Base-by-base conservation (phyloP, 2,797 vertebrate genomes). In the Echeneis naucrates region DNA sequence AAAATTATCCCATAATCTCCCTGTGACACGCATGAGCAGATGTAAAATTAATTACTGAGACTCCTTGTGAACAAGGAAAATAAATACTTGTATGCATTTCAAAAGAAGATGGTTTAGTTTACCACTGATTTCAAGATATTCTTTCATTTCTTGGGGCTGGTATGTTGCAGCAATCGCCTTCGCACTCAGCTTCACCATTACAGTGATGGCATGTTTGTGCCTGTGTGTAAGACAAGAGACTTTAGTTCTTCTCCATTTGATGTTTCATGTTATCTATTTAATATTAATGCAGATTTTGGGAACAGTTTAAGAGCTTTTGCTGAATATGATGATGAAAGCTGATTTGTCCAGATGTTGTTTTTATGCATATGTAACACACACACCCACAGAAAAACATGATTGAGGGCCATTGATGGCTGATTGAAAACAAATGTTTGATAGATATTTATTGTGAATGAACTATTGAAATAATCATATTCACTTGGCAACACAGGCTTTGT, bases 371-470 rank as follows among this genome's bases (percentile, higher is more conserved):
- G 2, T 68, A 30, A 30, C 30, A 30, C 30, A 30, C 30, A 30
- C 56, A 80, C 16, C 74, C 35, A 81, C n/a, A 63, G 45, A 68
- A 72, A 8, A 72, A 63, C 64, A 44, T 78, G 70, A 89, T 85
- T 79, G 82, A 81, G 60, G 68, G 33, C 48, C 30, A 59, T 72
- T 77, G 32, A 19, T 61, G 44, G 10, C 64, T 87, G 70, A 90
- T 84, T 90, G 82, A 80, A 86, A 81, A 74, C 0, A 56, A 37
- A 68, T 79, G 78, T 87, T 87, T 70, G 75, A 68, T 57, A 72
- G n/a, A n/a, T n/a, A n/a, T n/a, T n/a, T n/a, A 68, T 87, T 78
- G 19, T 75, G 35, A 51, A 75, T 75, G 35, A 51, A 75, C 26
- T 42, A 69, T 68, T 84, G 59, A 61, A 72, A 76, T 69, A 63